Evolutionary conservation across 2,797 vertebrate species (phyloP).

Genomic region (Falco biarmicus): DNA sequence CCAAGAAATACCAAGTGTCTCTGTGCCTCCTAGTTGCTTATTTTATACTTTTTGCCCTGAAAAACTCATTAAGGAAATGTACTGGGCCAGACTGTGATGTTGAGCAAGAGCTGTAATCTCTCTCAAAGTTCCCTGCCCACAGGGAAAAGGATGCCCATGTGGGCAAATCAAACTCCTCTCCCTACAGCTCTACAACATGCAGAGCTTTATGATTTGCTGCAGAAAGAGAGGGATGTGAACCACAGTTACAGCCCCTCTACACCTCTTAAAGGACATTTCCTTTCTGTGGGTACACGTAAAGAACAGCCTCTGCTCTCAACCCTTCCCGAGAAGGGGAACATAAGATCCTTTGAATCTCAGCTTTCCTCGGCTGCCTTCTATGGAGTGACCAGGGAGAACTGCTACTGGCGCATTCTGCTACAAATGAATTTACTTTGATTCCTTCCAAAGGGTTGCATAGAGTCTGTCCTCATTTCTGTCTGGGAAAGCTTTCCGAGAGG

Average conservation of each 20-base stretch:
- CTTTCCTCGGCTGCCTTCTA: not conserved
- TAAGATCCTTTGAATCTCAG: constrained; percentile 25
- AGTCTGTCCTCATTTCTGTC: constrained; percentile 27
- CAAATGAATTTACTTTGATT: constrained; percentile 21
- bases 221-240: not conserved
- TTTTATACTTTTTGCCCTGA: constrained; percentile 42
- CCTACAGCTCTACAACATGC: not conserved
- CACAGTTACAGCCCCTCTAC: not conserved
- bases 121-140: not conserved
- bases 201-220: not conserved
- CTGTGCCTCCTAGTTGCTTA: constrained; percentile 24
- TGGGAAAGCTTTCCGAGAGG: constrained; percentile 13
- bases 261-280: constrained; percentile 5
- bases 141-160: not conserved
- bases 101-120: not conserved
- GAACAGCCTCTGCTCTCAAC: not conserved
- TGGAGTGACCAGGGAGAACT: not conserved
- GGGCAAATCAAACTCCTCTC: constrained; percentile 14
- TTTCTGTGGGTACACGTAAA: not conserved
- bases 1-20: constrained; percentile 5
- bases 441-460: constrained; percentile 6
- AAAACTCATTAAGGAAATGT: constrained; percentile 55
- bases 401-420: constrained; percentile 13
- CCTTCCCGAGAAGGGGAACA: not conserved
- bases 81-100: constrained; percentile 6